Percentiles rank a stretch among this genome's conserved stretches.
phyloP scores from a whole-genome alignment of 1,140 invertebrate genomes.

The Brachionus sp. region DNA sequence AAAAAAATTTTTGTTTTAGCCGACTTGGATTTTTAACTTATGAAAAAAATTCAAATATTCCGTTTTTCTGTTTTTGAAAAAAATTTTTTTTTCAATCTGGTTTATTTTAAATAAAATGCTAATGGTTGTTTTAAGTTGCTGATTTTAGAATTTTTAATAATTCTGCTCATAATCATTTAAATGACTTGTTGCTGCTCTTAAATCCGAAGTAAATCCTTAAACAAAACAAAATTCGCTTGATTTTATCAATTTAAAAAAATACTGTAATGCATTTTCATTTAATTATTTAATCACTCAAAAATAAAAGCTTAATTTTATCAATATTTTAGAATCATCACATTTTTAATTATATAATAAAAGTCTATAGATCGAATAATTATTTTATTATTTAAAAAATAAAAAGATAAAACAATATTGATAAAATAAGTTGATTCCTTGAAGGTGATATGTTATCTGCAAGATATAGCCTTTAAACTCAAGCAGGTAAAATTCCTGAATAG shows the following conservation, averaged over 20 bases:
- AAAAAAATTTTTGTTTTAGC: not conserved
- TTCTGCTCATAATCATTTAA: not conserved
- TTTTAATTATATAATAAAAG: not conserved
- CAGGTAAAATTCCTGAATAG: not conserved
- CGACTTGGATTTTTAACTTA: not conserved
- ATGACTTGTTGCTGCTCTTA: not conserved
- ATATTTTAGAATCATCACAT: not conserved
- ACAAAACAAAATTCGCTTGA: not conserved
- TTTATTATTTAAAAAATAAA: not conserved
- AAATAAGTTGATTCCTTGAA: slow-evolving; percentile 3
- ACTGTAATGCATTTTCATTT: not conserved
- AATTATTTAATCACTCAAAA: not conserved
- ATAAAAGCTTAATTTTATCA: not conserved
- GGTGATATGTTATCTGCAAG: slow-evolving; percentile 23
- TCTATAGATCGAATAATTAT: not conserved
- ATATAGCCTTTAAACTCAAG: not conserved
- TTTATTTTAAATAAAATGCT: slow-evolving; percentile 1
- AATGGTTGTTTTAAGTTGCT: not conserved
- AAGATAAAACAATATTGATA: slow-evolving; percentile 10
- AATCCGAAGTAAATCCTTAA: not conserved
- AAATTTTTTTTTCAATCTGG: not conserved
- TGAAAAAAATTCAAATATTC: not conserved
- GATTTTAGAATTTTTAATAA: not conserved
- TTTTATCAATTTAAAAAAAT: not conserved
- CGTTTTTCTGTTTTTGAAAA: not conserved